Conservation (phyloP, 2,888 invertebrate species). For the Odontothrips loti region DNA sequence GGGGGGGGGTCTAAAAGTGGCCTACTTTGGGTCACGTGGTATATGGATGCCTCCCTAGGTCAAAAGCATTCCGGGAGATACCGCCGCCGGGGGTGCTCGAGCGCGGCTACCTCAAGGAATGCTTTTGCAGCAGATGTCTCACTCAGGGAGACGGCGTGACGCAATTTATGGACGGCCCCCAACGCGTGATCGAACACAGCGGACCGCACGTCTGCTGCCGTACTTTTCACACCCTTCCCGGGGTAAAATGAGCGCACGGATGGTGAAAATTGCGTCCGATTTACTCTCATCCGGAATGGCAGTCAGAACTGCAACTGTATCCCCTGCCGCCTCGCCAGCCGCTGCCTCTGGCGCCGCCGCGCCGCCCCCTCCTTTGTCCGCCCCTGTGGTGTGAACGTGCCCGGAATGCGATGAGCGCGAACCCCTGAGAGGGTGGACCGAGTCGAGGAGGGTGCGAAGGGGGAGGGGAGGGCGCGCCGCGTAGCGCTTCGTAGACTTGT, state of each 20-base stretch:
- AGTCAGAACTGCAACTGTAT: not conserved
- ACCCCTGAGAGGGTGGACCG: not conserved
- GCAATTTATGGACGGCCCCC: too few relatives aligned
- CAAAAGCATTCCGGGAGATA: too few relatives aligned
- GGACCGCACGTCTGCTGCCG: not conserved
- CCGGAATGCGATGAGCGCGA: not conserved
- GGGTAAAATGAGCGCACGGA: not conserved
- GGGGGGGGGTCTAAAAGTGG: too few relatives aligned
- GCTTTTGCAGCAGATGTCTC: too few relatives aligned
- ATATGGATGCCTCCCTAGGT: too few relatives aligned
- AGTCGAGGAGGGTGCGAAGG: not conserved
- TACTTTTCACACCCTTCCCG: not conserved
- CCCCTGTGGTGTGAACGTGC: not conserved
- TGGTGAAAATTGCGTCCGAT: conserved; percentile 13
- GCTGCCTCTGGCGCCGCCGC: too few relatives aligned
- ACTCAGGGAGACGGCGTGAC: too few relatives aligned
- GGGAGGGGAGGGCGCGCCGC: not conserved
- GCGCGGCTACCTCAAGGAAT: too few relatives aligned
- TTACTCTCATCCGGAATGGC: not conserved
- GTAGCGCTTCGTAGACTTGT: not conserved
- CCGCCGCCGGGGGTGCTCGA: too few relatives aligned
- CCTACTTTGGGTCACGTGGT: too few relatives aligned
- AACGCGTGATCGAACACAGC: too few relatives aligned
- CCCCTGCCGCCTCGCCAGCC: too few relatives aligned
- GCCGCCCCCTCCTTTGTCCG: not conserved